phyloP scores from a whole-genome alignment of 2,888 invertebrate species.

The Meganola albula region DNA sequence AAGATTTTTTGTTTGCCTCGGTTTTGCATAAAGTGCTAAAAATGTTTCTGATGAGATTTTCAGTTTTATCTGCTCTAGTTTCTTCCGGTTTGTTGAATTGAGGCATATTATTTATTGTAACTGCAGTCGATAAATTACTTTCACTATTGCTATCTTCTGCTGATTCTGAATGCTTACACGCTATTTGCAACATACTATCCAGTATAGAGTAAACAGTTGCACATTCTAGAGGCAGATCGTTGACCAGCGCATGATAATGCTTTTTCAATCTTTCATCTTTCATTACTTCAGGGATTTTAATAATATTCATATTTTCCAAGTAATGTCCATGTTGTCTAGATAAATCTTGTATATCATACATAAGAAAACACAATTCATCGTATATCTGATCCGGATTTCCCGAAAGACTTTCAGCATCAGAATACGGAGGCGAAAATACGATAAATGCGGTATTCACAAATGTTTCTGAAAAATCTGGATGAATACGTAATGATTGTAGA shows the following conservation, averaged over 20 bases:
- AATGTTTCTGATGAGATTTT: constrained; percentile 46
- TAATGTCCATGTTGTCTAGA: constrained; percentile 65
- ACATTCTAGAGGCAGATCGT: constrained; percentile 54
- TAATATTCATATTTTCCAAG: constrained; percentile 62
- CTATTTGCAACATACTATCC: constrained; percentile 50
- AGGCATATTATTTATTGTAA: constrained; percentile 12
- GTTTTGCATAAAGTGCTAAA: constrained; percentile 49
- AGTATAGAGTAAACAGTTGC: constrained; percentile 53
- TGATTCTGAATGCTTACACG: constrained; percentile 30
- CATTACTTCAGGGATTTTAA: constrained; percentile 41
- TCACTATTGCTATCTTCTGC: constrained; percentile 28
- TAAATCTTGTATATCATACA: constrained; percentile 75
- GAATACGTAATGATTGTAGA: constrained; percentile 50
- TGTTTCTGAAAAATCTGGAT: constrained; percentile 38
- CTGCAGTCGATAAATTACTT: not conserved
- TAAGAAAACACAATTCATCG: constrained; percentile 66
- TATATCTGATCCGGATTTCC: constrained; percentile 63
- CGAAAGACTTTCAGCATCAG: constrained; percentile 42
- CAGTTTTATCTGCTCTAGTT: constrained; percentile 40
- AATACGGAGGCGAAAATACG: constrained; percentile 61
- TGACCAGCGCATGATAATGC: constrained; percentile 38
- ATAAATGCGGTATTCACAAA: constrained; percentile 65
- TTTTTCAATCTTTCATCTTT: constrained; percentile 25
- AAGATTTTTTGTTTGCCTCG: constrained; percentile 44
- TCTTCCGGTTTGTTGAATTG: constrained; percentile 18